Evolutionary conservation across 2,797 vertebrate species (phyloP).

Genomic region (Argyrosomus regius): DNA sequence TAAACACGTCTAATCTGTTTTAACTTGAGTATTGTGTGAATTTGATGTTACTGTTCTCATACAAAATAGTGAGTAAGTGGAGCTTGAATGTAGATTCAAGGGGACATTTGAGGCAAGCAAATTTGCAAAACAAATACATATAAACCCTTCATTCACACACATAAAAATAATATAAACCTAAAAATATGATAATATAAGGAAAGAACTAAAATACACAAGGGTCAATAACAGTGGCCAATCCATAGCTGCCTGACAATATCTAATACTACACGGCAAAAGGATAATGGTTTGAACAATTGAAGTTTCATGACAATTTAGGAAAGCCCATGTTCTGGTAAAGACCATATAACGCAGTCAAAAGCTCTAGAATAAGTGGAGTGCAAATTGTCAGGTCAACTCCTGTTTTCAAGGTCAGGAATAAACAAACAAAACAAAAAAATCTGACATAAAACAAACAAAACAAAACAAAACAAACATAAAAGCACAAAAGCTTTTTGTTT

Average conservation of each 20-base stretch:
- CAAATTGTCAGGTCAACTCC: too few species aligned
- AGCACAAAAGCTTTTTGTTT: too few species aligned
- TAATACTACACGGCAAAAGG: neutral
- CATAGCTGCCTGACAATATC: too few species aligned
- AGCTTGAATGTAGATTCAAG: neutral
- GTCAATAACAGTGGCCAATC: neutral
- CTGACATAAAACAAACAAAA: too few species aligned
- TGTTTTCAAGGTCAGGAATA: neutral
- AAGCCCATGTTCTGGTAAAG: neutral
- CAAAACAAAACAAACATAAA: too few species aligned
- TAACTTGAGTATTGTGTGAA: neutral
- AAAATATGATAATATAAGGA: neutral
- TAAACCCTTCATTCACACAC: neutral
- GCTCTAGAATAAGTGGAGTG: too few species aligned
- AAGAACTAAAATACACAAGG: neutral
- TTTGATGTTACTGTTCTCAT: neutral
- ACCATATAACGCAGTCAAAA: neutral
- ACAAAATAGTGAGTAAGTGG: neutral
- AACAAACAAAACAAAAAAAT: neutral
- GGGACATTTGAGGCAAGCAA: too few species aligned
- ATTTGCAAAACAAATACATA: too few species aligned
- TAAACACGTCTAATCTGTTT: neutral
- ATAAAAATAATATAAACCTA: neutral
- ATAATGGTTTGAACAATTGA: neutral
- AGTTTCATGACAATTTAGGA: neutral